Evolutionary conservation across 92 coral and sea anemone genomes (phyloP).

Genomic region (Epizoanthus rinbou): DNA sequence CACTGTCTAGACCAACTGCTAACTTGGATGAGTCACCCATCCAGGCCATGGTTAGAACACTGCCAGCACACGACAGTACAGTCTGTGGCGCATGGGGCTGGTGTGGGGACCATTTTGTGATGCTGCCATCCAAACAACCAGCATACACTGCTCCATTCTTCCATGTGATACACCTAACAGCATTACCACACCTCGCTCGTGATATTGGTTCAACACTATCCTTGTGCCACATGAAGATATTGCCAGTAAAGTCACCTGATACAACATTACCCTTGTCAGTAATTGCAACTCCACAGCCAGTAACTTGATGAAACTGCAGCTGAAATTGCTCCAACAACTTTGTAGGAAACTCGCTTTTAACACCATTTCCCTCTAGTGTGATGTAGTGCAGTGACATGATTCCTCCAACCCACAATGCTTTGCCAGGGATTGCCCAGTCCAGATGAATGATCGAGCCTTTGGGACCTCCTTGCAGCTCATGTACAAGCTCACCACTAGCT

Average conservation of each 20-base stretch:
- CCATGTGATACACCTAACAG: slow-evolving; percentile 79
- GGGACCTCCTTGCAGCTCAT: slow-evolving; percentile 77
- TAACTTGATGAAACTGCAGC: slow-evolving; percentile 76
- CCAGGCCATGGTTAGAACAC: slow-evolving; percentile 78
- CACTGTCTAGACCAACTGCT: slow-evolving; percentile 80
- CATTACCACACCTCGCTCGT: slow-evolving; percentile 52
- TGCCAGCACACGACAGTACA: slow-evolving; percentile 63
- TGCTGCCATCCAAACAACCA: slow-evolving; percentile 75
- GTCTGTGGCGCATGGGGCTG: slow-evolving; percentile 17
- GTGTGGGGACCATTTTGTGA: slow-evolving; percentile 68
- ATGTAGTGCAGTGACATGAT: slow-evolving; percentile 80
- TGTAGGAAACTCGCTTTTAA: slow-evolving; percentile 45
- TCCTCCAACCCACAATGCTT: slow-evolving; percentile 81
- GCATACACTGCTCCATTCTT: slow-evolving; percentile 59
- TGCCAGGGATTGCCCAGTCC: slow-evolving; percentile 70
- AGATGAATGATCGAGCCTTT: slow-evolving; percentile 74
- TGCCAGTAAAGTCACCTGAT: slow-evolving; percentile 89
- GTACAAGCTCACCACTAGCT: slow-evolving; percentile 63
- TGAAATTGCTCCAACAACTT: slow-evolving; percentile 49
- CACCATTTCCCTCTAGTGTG: slow-evolving; percentile 47
- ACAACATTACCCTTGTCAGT: slow-evolving; percentile 49
- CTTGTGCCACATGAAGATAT: slow-evolving; percentile 70
- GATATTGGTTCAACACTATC: slow-evolving; percentile 53
- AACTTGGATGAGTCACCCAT: slow-evolving; percentile 52
- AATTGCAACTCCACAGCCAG: slow-evolving; percentile 85